Evolutionary conservation across 2,888 invertebrate genomes (phyloP).

Genomic region (Harpalus rubripes): DNA sequence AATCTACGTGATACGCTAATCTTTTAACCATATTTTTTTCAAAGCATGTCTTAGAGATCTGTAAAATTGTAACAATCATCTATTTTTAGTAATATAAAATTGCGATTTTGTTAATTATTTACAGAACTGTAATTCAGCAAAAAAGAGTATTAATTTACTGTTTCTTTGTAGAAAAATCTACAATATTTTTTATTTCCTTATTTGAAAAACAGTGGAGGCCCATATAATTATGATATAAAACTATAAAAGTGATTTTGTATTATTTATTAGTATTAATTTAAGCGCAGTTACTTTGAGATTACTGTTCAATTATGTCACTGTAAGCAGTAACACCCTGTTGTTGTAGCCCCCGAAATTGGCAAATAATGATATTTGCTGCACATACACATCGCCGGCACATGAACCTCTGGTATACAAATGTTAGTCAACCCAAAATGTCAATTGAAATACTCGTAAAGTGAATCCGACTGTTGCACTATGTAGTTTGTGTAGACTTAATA

Average conservation of each 20-base stretch:
- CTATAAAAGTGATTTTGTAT: slow-evolving; percentile 1
- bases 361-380: slow-evolving; percentile 43
- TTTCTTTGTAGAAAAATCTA: no score
- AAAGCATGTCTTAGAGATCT: no score
- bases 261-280: not conserved
- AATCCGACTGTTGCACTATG: slow-evolving; percentile 64
- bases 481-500: slow-evolving; percentile 53
- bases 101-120: no score
- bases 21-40: no score
- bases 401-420: slow-evolving; percentile 48
- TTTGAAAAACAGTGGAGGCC: no score
- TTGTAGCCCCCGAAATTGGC: slow-evolving; percentile 17
- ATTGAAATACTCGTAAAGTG: slow-evolving; percentile 58
- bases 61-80: no score
- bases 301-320: slow-evolving; percentile 31
- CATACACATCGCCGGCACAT: slow-evolving; percentile 52
- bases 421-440: slow-evolving; percentile 58
- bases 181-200: no score
- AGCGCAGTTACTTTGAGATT: not conserved
- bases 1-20: no score
- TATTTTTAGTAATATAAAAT: no score
- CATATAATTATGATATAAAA: not conserved
- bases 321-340: slow-evolving; percentile 57
- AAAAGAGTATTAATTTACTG: no score
- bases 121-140: no score